Percentiles rank a stretch among this genome's conserved stretches.
Conservation (phyloP, 2,113 vertebrate genomes). For the Macrotis lagotis region DNA sequence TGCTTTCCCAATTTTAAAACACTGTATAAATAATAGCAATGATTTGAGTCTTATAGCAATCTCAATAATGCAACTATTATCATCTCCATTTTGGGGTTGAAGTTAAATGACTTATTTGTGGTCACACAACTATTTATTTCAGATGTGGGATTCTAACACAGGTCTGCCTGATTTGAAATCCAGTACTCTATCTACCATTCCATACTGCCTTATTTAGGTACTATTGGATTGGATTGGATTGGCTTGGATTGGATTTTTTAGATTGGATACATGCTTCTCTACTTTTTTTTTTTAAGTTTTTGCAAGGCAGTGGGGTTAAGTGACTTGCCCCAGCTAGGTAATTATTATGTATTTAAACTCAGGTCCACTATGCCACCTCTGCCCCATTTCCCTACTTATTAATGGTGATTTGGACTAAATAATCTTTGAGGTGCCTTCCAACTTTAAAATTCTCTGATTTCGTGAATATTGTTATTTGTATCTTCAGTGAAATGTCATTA, state of each 20-base stretch:
- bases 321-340: too few species aligned
- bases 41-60: background rate
- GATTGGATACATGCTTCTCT: background rate
- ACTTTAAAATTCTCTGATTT: background rate
- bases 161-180: background rate
- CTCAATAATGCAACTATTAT: background rate
- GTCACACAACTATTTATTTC: background rate
- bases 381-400: too few species aligned
- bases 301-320: too few species aligned
- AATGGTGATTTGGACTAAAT: background rate
- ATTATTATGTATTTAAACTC: too few species aligned
- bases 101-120: background rate
- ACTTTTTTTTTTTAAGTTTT: too few species aligned
- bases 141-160: background rate
- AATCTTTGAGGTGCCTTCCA: background rate
- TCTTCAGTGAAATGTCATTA: background rate
- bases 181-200: background rate
- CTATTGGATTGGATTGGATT: too few species aligned
- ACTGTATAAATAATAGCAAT: background rate
- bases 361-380: too few species aligned
- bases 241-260: too few species aligned
- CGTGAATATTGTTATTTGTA: background rate
- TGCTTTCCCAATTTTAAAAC: background rate
- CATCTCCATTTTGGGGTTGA: background rate
- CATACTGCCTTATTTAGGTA: background rate